Conservation (phyloP, 2,888 invertebrate genomes). For the Tromatobia lineatoria region DNA sequence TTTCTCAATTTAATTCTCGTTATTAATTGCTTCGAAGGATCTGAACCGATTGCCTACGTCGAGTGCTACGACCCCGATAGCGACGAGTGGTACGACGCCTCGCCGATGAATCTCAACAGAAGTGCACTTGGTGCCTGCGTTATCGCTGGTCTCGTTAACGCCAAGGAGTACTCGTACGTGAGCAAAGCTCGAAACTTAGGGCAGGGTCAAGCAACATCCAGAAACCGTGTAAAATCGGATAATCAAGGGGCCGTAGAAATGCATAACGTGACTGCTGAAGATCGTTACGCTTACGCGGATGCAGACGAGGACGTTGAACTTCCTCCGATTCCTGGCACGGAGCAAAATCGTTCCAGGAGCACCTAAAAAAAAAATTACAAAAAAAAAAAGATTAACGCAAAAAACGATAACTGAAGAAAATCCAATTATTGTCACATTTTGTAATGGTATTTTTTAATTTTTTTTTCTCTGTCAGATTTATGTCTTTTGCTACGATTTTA, state of each 20-base stretch:
- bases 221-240: slow-evolving; percentile 1
- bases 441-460: neutral
- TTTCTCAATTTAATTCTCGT: neutral
- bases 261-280: slow-evolving; percentile 36
- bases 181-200: slow-evolving; percentile 77
- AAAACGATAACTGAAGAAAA: neutral
- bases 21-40: slow-evolving; percentile 85
- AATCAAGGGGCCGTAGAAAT: slow-evolving; percentile 60
- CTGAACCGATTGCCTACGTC: slow-evolving; percentile 90
- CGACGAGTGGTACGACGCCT: slow-evolving; percentile 90
- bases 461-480: neutral
- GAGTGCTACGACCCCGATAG: slow-evolving; percentile 91
- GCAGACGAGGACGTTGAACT: slow-evolving; percentile 65
- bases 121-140: slow-evolving; percentile 94
- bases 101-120: slow-evolving; percentile 93
- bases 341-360: slow-evolving; percentile 24
- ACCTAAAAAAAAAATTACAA: slow-evolving; percentile 8
- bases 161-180: slow-evolving; percentile 88
- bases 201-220: slow-evolving; percentile 74
- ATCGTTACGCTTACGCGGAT: slow-evolving; percentile 70
- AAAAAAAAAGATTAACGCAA: slow-evolving; percentile 3
- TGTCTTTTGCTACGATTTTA: slow-evolving; percentile 9
- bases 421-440: neutral
- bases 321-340: slow-evolving; percentile 41
- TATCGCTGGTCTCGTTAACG: slow-evolving; percentile 90